A percentile compares a stretch with the other conserved stretches of the same genome.
These are phyloP conservation scores for Ranitomeya variabilis DNA, from an alignment of 2,113 vertebrate species.

Conservation along the genomic window DNA sequence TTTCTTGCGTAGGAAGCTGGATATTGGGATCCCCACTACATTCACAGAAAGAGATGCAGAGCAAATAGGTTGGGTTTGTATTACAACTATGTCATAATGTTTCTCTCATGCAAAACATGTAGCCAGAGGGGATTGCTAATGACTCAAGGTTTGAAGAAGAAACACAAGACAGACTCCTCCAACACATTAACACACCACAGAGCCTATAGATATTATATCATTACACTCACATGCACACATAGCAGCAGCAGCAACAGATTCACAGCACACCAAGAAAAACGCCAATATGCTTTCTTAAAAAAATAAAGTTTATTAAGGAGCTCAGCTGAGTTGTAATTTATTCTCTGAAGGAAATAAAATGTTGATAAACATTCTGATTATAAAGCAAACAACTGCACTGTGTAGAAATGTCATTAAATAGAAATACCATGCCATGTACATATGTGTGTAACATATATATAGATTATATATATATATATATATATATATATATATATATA, in stretches of 20 bases:
- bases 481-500: background rate
- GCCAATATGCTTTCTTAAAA: background rate
- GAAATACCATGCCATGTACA: background rate
- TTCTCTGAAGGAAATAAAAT: background rate
- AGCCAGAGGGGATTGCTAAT: conserved; percentile 86
- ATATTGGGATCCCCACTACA: conserved; percentile 71
- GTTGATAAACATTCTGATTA: background rate
- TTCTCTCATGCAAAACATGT: conserved; percentile 83
- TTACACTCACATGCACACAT: conserved; percentile 18
- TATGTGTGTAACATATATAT: background rate
- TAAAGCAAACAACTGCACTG: background rate
- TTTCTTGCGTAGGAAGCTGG: conserved; percentile 50
- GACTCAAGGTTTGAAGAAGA: conserved; percentile 77
- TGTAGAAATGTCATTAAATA: background rate
- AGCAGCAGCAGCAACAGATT: background rate
- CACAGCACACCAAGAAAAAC: conserved; percentile 12
- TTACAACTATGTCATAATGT: conserved; percentile 81
- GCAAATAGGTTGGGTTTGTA: conserved; percentile 77
- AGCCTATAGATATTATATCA: conserved; percentile 34
- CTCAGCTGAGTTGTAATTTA: background rate
- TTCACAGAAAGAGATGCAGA: conserved; percentile 78
- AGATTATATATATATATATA: background rate
- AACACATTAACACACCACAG: conserved; percentile 35
- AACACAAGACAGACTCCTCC: conserved; percentile 39
- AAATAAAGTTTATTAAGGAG: conserved; percentile 14